phyloP scores from a whole-genome alignment of 2,888 invertebrate species.

The Mythimna vitellina region DNA sequence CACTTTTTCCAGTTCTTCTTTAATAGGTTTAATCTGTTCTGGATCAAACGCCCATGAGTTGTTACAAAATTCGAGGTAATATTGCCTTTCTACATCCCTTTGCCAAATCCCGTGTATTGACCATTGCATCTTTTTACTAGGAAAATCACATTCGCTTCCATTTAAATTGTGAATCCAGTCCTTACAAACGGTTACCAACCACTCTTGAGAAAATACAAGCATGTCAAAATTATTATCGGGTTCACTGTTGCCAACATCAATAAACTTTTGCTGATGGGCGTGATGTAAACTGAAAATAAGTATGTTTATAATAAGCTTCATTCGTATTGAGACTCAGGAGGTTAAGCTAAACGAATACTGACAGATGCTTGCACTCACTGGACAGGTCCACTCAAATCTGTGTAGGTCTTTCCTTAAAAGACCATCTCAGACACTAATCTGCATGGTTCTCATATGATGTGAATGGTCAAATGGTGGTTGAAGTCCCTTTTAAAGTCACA shows the following conservation, averaged over 20 bases:
- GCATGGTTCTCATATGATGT: no score
- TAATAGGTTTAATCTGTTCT: constrained; percentile 13
- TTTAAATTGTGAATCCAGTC: background rate
- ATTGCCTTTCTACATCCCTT: no score
- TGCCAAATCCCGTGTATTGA: constrained; percentile 39
- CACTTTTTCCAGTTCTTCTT: background rate
- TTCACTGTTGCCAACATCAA: background rate
- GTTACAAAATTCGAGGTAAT: constrained; percentile 4
- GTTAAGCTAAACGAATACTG: no score
- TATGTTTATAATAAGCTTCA: background rate
- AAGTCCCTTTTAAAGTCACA: no score
- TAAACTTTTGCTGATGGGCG: background rate
- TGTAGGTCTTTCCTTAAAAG: no score
- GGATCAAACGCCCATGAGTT: constrained; percentile 17
- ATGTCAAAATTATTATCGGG: background rate
- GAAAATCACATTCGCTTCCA: constrained; percentile 9
- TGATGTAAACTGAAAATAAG: constrained; percentile 2
- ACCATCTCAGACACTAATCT: no score
- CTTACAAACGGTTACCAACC: constrained; percentile 18
- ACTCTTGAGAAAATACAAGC: constrained; percentile 3
- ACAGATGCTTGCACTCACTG: no score
- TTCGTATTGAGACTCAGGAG: background rate
- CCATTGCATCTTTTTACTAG: constrained; percentile 8
- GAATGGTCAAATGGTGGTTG: no score
- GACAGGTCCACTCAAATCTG: no score